Conservation (phyloP, 2,113 vertebrate genomes). For the Neotragus pygmaeus region DNA sequence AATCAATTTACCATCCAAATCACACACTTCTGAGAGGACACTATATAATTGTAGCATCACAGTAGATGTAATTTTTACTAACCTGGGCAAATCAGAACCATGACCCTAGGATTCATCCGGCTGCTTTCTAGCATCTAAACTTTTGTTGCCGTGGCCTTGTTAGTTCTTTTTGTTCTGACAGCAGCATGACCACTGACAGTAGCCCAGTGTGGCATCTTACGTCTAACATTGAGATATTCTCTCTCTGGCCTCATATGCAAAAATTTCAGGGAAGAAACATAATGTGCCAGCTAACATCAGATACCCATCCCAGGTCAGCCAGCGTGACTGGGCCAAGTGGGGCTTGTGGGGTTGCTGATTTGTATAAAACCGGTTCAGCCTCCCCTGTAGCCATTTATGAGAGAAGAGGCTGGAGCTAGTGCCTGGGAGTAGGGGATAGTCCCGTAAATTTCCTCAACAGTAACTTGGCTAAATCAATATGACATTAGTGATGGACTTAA, state of each 20-base stretch:
- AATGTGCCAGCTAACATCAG: neutral
- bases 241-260: neutral
- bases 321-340: neutral
- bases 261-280: neutral
- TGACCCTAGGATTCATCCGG: neutral
- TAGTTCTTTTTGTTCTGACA: neutral
- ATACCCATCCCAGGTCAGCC: neutral
- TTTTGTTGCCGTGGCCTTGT: neutral
- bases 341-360: neutral
- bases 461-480: neutral
- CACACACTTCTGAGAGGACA: neutral
- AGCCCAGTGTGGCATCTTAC: neutral
- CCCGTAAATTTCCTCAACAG: neutral
- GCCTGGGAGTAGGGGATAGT: neutral
- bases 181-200: neutral
- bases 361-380: neutral
- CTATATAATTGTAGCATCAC: neutral
- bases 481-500: neutral
- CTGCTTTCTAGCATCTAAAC: neutral
- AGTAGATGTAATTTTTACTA: neutral
- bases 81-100: neutral
- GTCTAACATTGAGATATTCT: neutral
- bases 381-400: neutral
- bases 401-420: neutral
- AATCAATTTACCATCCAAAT: neutral